Conservation (phyloP, 2,888 invertebrate genomes). For the Aelia acuminata region DNA sequence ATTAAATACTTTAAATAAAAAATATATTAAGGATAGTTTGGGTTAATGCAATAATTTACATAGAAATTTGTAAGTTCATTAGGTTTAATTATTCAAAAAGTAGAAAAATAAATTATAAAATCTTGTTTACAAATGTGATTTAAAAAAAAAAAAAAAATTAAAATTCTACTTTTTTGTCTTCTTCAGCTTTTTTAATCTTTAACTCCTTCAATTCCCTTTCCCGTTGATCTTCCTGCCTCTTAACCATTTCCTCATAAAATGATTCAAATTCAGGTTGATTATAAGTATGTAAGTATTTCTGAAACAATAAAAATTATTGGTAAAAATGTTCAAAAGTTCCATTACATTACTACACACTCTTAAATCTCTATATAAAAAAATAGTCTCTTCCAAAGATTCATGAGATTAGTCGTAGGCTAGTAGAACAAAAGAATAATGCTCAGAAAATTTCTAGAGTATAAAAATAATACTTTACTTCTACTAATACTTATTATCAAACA, state of each 20-base stretch:
- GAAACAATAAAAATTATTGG: constrained; percentile 61
- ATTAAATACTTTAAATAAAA: neutral
- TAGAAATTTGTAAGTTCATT: neutral
- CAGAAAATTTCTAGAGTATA: too few relatives aligned
- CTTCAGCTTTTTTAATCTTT: constrained; percentile 76
- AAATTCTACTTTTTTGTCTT: constrained; percentile 75
- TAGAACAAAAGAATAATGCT: too few relatives aligned
- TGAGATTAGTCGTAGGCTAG: too few relatives aligned
- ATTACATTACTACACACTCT: too few relatives aligned
- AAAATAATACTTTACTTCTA: too few relatives aligned
- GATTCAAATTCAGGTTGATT: constrained; percentile 86
- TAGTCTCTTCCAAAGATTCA: too few relatives aligned
- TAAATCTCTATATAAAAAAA: too few relatives aligned
- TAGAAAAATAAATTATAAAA: neutral
- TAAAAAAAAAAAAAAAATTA: neutral
- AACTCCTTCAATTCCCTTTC: constrained; percentile 72
- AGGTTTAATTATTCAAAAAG: neutral
- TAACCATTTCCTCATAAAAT: constrained; percentile 93
- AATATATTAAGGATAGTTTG: neutral
- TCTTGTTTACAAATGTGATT: neutral
- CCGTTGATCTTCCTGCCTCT: constrained; percentile 78
- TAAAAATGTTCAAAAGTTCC: constrained; percentile 67
- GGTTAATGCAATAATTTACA: neutral
- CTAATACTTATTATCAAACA: too few relatives aligned
- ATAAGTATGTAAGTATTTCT: constrained; percentile 83